Percentiles rank a stretch among this genome's conserved stretches.
Evolutionary conservation across 2,888 invertebrate genomes (phyloP).

Genomic region (Allolobophora icterica): DNA sequence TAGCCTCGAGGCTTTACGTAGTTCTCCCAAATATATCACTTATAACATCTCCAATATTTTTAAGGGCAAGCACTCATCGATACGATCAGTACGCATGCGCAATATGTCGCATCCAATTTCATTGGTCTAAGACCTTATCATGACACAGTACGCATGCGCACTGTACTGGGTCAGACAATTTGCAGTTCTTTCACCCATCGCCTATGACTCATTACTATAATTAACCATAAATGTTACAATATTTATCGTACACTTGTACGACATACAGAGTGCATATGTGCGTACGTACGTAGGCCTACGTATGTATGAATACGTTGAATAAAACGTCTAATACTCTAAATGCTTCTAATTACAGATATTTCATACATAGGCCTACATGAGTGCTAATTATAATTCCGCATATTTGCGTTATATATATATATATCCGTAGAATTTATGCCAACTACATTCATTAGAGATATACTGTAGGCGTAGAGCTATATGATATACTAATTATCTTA

Average conservation of each 20-base stretch:
- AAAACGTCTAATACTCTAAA: neutral
- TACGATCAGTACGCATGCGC: neutral
- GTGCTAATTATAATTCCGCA: neutral
- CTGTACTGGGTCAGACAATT: neutral
- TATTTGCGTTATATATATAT: neutral
- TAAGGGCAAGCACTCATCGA: neutral
- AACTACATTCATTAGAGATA: neutral
- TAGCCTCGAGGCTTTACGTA: neutral
- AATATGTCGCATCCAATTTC: neutral
- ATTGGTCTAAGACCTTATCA: neutral
- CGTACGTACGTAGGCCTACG: too few relatives aligned
- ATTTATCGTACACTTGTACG: neutral
- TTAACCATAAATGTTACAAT: neutral
- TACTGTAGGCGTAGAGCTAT: neutral
- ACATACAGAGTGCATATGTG: neutral
- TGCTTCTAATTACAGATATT: neutral
- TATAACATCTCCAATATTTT: neutral
- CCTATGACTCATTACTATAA: neutral
- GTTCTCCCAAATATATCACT: neutral
- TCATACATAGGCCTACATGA: neutral
- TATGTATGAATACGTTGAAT: too few relatives aligned
- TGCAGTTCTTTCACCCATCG: neutral
- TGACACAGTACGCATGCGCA: constrained; percentile 17
- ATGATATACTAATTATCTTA: neutral
- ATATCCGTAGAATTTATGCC: neutral